phyloP scores from a whole-genome alignment of 2,888 invertebrate genomes.

The Odontothrips loti region DNA sequence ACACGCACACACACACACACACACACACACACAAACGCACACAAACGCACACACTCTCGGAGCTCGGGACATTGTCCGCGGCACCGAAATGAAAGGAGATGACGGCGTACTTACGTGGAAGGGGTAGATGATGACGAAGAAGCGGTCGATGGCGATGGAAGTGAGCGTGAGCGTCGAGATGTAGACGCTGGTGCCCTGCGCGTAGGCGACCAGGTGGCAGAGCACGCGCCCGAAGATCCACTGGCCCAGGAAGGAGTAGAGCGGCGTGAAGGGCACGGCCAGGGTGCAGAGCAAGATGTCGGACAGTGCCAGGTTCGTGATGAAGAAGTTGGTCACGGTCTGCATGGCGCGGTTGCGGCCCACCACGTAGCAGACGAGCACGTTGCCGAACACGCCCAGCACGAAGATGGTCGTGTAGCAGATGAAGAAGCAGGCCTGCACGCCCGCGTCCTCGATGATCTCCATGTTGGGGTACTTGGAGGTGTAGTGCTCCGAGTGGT shows the following conservation, averaged over 20 bases:
- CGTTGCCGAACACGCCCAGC: constrained; percentile 79
- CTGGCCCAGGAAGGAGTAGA: constrained; percentile 82
- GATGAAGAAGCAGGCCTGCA: constrained; percentile 70
- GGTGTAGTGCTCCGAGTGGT: constrained; percentile 5
- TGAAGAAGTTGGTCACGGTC: constrained; percentile 96
- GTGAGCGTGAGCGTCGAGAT: constrained; percentile 95
- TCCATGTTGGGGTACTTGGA: constrained; percentile 43
- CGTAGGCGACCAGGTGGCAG: constrained; percentile 90
- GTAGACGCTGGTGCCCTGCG: constrained; percentile 94
- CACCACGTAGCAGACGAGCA: constrained; percentile 90
- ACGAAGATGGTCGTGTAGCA: constrained; percentile 78
- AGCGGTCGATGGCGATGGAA: constrained; percentile 95
- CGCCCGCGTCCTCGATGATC: constrained; percentile 60
- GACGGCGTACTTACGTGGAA: constrained; percentile 51
- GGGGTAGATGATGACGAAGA: constrained; percentile 95
- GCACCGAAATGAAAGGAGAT: too few species aligned
- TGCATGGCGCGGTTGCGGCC: constrained; percentile 92
- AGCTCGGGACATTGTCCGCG: too few species aligned
- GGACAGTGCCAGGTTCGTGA: constrained; percentile 91
- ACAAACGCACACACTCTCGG: too few species aligned
- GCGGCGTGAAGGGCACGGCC: constrained; percentile 93
- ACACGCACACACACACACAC: too few species aligned
- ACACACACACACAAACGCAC: too few species aligned
- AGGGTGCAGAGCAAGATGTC: constrained; percentile 90
- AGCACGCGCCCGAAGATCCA: constrained; percentile 91